Percentiles rank a stretch among this genome's conserved stretches.
Evolutionary conservation across 2,888 invertebrate genomes (phyloP).

Genomic region (Standfussiana lucernea): DNA sequence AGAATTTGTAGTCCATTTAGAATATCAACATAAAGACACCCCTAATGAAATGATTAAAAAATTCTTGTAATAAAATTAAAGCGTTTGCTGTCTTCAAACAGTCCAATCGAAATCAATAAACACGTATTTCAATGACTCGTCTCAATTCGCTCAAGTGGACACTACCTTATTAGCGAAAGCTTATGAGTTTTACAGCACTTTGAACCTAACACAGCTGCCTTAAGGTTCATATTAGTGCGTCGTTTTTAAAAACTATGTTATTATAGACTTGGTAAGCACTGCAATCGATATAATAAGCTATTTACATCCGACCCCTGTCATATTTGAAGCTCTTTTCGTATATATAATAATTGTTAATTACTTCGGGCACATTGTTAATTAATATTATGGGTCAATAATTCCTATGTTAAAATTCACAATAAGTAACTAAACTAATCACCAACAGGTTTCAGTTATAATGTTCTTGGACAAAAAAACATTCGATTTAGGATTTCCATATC

Average conservation of each 20-base stretch:
- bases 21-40: not conserved
- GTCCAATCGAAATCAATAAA: constrained; percentile 36
- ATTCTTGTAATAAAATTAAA: not conserved
- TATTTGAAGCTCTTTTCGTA: constrained; percentile 28
- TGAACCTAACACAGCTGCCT: constrained; percentile 21
- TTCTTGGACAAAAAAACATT: not conserved
- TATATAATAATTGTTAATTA: constrained; percentile 39
- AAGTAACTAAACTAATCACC: not conserved
- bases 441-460: not conserved
- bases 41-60: not conserved
- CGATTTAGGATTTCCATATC: not conserved
- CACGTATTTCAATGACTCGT: constrained; percentile 22
- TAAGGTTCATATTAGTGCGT: constrained; percentile 48
- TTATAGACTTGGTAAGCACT: constrained; percentile 43
- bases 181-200: constrained; percentile 45
- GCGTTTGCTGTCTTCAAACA: not conserved
- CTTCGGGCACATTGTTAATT: constrained; percentile 15
- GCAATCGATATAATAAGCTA: constrained; percentile 37
- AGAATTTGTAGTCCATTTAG: not conserved
- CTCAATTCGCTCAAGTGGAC: constrained; percentile 53
- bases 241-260: constrained; percentile 36
- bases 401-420: not conserved
- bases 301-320: not conserved
- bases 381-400: constrained; percentile 54
- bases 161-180: constrained; percentile 49